Conservation (phyloP, 2,888 invertebrate genomes). For the Gisinianus flammeolus region DNA sequence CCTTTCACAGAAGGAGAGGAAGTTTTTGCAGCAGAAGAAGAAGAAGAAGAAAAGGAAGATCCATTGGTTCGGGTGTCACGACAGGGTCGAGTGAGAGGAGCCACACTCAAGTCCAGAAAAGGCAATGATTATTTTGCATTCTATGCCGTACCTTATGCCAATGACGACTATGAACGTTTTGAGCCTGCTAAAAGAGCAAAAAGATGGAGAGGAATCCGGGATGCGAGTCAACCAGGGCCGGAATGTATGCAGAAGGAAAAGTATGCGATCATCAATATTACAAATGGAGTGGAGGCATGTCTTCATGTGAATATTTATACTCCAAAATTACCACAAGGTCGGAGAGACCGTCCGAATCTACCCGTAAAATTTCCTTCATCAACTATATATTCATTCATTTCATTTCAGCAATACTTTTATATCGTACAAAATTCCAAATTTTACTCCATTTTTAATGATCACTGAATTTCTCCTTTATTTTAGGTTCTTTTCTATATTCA, state of each 20-base stretch:
- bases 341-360: background rate
- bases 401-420: no score
- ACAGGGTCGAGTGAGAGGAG: constrained; percentile 23
- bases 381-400: background rate
- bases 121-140: constrained; percentile 36
- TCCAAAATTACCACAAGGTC: constrained; percentile 41
- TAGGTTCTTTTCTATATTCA: constrained; percentile 36
- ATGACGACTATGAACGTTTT: no score
- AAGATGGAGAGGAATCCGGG: constrained; percentile 47
- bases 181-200: constrained; percentile 41
- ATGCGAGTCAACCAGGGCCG: constrained; percentile 42
- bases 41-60: constrained; percentile 15
- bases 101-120: constrained; percentile 25
- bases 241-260: constrained; percentile 48
- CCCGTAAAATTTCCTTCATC: background rate
- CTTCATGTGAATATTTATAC: constrained; percentile 48
- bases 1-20: constrained; percentile 40
- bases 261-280: background rate
- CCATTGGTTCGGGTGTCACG: constrained; percentile 39
- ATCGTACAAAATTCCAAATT: background rate
- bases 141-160: constrained; percentile 35
- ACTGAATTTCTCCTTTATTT: background rate
- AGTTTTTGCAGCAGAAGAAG: constrained; percentile 42
- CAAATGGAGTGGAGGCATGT: constrained; percentile 48
- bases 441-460: background rate